Percentiles rank a stretch among this genome's conserved stretches.
Conservation (phyloP, 2,113 vertebrate species). For the Apteryx mantelli region DNA sequence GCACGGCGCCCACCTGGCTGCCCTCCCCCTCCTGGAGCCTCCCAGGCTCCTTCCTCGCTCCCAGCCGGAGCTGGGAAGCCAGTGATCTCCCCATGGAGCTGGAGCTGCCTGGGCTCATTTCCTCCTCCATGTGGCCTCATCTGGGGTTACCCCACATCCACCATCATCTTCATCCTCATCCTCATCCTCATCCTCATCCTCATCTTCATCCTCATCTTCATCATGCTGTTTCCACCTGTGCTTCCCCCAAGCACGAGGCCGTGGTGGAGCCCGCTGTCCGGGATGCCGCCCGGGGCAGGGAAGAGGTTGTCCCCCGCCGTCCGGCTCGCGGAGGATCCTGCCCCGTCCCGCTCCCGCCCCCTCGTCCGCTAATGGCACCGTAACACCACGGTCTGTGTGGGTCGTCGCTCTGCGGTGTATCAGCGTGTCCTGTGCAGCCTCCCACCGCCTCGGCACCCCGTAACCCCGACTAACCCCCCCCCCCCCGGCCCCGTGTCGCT, state of each 20-base stretch:
- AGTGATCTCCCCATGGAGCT: accelerated
- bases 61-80: no score
- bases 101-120: background rate
- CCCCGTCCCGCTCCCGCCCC: background rate
- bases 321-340: background rate
- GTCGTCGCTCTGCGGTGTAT: constrained; percentile 42
- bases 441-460: background rate
- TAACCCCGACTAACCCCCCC: constrained; percentile 42
- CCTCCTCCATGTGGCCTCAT: background rate
- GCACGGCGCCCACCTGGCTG: no score
- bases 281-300: no score
- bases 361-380: constrained; percentile 32
- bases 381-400: constrained; percentile 25
- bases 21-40: background rate
- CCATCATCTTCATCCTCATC: background rate
- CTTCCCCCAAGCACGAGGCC: background rate
- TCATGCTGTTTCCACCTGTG: background rate
- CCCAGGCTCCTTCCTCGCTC: no score
- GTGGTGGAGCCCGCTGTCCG: background rate
- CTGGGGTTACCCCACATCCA: background rate
- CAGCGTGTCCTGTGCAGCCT: background rate
- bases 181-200: background rate
- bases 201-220: background rate
- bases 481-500: accelerated
- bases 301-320: background rate